Evolutionary conservation across 1,140 invertebrate genomes (phyloP).

Genomic region (Drosophila takahashii): DNA sequence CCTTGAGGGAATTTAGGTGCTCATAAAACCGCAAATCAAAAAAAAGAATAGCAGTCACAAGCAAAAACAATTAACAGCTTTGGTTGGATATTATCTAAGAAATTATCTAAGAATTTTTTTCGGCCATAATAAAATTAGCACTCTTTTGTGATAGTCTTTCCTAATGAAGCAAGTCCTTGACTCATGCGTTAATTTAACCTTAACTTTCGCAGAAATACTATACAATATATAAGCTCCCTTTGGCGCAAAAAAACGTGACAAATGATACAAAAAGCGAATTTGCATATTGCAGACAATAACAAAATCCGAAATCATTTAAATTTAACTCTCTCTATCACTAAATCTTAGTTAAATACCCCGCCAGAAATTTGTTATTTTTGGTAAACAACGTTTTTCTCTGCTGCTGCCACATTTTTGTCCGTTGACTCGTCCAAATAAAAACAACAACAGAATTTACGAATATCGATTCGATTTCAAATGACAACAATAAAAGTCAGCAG

Average conservation of each 20-base stretch:
- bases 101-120: slow-evolving; percentile 30
- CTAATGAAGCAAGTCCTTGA: slow-evolving; percentile 47
- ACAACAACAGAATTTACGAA: slow-evolving; percentile 48
- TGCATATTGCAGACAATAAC: slow-evolving; percentile 26
- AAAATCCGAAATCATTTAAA: slow-evolving; percentile 19
- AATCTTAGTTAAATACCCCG: background rate
- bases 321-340: slow-evolving; percentile 15
- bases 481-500: slow-evolving; percentile 35
- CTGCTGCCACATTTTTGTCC: slow-evolving; percentile 47
- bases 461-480: slow-evolving; percentile 51
- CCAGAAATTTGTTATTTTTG: slow-evolving; percentile 23
- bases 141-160: slow-evolving; percentile 9
- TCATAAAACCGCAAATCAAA: background rate
- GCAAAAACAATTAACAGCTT: slow-evolving; percentile 50
- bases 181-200: slow-evolving; percentile 9
- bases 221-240: background rate
- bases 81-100: slow-evolving; percentile 25
- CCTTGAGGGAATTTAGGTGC: slow-evolving; percentile 36
- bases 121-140: slow-evolving; percentile 39
- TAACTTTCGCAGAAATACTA: slow-evolving; percentile 14
- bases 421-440: slow-evolving; percentile 47
- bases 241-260: slow-evolving; percentile 2
- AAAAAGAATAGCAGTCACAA: background rate
- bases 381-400: slow-evolving; percentile 25
- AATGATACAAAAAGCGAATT: slow-evolving; percentile 27